Percentiles rank a stretch among this genome's conserved stretches.
These are phyloP conservation scores for Megathymus violae DNA, from an alignment of 1,140 invertebrate species.

Conservation along the genomic window DNA sequence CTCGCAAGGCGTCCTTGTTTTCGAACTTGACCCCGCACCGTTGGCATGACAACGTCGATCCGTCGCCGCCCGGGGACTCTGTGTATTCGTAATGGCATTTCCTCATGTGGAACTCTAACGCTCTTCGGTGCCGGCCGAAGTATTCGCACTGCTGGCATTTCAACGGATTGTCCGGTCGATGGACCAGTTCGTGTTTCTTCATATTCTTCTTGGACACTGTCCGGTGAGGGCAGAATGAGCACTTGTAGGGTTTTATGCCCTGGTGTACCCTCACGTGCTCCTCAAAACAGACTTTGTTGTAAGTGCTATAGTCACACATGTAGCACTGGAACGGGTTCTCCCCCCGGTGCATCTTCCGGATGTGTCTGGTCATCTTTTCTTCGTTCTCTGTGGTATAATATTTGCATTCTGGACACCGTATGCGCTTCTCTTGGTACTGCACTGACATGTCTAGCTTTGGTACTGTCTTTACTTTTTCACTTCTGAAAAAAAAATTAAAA, in stretches of 20 bases:
- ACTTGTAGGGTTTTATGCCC: slow-evolving; percentile 70
- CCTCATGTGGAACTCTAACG: slow-evolving; percentile 46
- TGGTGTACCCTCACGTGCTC: slow-evolving; percentile 67
- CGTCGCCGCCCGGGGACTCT: background rate
- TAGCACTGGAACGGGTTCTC: slow-evolving; percentile 69
- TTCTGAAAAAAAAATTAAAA: slow-evolving; percentile 6
- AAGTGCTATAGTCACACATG: slow-evolving; percentile 71
- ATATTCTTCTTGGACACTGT: slow-evolving; percentile 70
- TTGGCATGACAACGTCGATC: background rate
- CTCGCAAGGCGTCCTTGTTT: background rate
- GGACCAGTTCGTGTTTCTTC: slow-evolving; percentile 68
- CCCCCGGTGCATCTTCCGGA: slow-evolving; percentile 60
- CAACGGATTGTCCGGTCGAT: slow-evolving; percentile 62
- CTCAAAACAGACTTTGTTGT: slow-evolving; percentile 62
- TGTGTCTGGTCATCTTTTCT: slow-evolving; percentile 61
- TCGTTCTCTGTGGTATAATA: slow-evolving; percentile 55
- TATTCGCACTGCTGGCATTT: slow-evolving; percentile 58
- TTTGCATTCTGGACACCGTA: slow-evolving; percentile 56
- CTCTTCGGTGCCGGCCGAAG: slow-evolving; percentile 52
- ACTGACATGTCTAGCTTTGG: background rate
- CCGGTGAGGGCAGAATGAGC: slow-evolving; percentile 55
- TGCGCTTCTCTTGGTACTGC: slow-evolving; percentile 23
- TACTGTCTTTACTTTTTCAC: slow-evolving; percentile 13
- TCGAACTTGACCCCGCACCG: slow-evolving; percentile 38
- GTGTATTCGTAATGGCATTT: slow-evolving; percentile 35